phyloP scores from a whole-genome alignment of 1,140 invertebrate genomes.

The Drosophila lacteicornis region DNA sequence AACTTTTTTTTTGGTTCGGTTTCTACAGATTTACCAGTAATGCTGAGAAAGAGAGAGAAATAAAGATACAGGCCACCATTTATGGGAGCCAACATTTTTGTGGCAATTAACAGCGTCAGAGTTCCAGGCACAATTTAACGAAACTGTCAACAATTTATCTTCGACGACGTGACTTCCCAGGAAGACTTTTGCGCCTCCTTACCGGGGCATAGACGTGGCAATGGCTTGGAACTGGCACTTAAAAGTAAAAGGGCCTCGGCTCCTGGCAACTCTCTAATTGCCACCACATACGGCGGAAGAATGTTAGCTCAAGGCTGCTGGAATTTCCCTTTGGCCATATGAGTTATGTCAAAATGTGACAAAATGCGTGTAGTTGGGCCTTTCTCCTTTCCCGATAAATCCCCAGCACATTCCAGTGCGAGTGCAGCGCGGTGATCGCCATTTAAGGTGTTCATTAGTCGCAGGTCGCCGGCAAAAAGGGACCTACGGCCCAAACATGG shows the following conservation, averaged over 20 bases:
- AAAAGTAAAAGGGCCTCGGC: slow-evolving; percentile 71
- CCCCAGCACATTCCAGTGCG: slow-evolving; percentile 44
- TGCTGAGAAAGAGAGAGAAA: slow-evolving; percentile 6
- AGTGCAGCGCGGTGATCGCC: slow-evolving; percentile 33
- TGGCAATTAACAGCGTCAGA: slow-evolving; percentile 69
- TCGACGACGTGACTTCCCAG: slow-evolving; percentile 74
- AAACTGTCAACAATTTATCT: slow-evolving; percentile 83
- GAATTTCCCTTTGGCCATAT: slow-evolving; percentile 53
- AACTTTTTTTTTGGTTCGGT: slow-evolving; percentile 8
- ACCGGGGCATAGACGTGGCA: slow-evolving; percentile 59
- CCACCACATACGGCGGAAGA: slow-evolving; percentile 69
- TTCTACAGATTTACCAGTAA: slow-evolving; percentile 38
- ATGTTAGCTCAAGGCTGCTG: slow-evolving; percentile 55
- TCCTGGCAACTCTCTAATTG: slow-evolving; percentile 63
- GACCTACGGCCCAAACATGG: slow-evolving; percentile 69
- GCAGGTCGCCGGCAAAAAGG: slow-evolving; percentile 58
- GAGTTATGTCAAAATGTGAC: slow-evolving; percentile 83
- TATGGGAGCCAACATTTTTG: slow-evolving; percentile 63
- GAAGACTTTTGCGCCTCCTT: slow-evolving; percentile 74
- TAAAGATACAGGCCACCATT: slow-evolving; percentile 38
- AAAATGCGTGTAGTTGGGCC: slow-evolving; percentile 74
- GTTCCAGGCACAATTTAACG: slow-evolving; percentile 71
- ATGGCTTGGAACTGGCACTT: slow-evolving; percentile 32
- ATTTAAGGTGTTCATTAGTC: slow-evolving; percentile 82
- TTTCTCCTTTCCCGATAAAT: slow-evolving; percentile 58